Conservation (phyloP, 2,113 vertebrate genomes). For the Platichthys stellatus region DNA sequence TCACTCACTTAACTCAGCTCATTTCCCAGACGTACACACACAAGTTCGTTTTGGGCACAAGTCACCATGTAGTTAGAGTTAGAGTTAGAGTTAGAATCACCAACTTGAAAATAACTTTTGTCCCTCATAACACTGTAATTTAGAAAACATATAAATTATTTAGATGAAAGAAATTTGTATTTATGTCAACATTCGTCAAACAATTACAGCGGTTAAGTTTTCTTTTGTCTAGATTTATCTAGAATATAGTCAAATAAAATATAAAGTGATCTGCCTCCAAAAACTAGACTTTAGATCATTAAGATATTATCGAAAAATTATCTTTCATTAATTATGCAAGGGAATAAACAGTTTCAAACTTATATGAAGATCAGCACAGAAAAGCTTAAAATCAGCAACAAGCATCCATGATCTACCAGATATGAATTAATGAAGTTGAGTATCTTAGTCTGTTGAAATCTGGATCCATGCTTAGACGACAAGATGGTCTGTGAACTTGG, state of each 20-base stretch:
- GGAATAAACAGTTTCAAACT: conserved; percentile 1
- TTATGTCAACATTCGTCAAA: not conserved
- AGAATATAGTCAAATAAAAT: not conserved
- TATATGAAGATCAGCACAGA: not conserved
- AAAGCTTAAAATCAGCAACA: conserved; percentile 13
- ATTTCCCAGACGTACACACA: not conserved
- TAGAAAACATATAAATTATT: not conserved
- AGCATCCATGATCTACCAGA: not conserved
- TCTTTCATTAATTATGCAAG: not conserved
- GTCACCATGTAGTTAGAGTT: not conserved
- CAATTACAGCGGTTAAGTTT: not conserved
- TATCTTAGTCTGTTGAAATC: not conserved
- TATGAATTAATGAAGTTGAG: not conserved
- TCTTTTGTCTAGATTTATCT: conserved; percentile 8
- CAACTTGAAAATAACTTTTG: not conserved
- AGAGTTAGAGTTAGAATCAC: not conserved
- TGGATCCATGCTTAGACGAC: not conserved
- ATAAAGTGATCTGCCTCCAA: not conserved
- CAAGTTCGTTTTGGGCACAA: not conserved
- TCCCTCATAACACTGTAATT: not conserved
- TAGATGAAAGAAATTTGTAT: not conserved
- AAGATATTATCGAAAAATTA: not conserved
- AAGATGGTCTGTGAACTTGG: not conserved
- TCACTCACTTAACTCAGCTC: conserved; percentile 11
- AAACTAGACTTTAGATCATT: not conserved